A percentile compares a stretch with the other conserved stretches of the same genome.
Conservation (phyloP, 2,888 invertebrate species). For the Leptinotarsa peninsularis region DNA sequence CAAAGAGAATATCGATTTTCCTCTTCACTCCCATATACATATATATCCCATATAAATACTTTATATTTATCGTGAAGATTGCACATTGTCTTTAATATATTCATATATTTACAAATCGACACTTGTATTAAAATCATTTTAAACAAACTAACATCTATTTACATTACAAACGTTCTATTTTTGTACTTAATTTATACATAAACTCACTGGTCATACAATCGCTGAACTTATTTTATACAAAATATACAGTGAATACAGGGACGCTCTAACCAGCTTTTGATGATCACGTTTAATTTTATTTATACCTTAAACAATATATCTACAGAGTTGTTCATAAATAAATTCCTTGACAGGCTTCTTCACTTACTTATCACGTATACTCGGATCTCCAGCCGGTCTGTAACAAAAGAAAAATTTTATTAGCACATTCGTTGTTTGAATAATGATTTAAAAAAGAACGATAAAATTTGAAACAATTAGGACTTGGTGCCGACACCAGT, state of each 20-base stretch:
- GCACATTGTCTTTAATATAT: constrained; percentile 59
- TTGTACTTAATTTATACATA: constrained; percentile 65
- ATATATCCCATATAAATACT: constrained; percentile 50
- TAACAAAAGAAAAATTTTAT: constrained; percentile 65
- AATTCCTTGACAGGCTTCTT: constrained; percentile 52
- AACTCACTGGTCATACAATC: constrained; percentile 56
- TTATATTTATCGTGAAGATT: constrained; percentile 56
- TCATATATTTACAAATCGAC: constrained; percentile 59
- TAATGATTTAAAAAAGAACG: background rate
- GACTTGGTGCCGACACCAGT: too few species aligned
- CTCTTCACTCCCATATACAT: constrained; percentile 46
- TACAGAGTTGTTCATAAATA: constrained; percentile 56
- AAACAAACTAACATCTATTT: constrained; percentile 64
- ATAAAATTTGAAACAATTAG: too few species aligned
- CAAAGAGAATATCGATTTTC: constrained; percentile 28
- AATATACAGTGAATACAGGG: constrained; percentile 54
- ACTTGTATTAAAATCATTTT: constrained; percentile 61
- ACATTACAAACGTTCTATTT: constrained; percentile 63
- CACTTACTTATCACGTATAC: constrained; percentile 85
- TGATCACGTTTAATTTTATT: constrained; percentile 54
- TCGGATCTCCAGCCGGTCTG: constrained; percentile 94
- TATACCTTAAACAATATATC: constrained; percentile 51
- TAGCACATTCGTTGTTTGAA: background rate
- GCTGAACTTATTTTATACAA: constrained; percentile 50
- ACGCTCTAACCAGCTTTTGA: constrained; percentile 53